phyloP scores from a whole-genome alignment of 2,113 vertebrate species.

The Murina feae region DNA sequence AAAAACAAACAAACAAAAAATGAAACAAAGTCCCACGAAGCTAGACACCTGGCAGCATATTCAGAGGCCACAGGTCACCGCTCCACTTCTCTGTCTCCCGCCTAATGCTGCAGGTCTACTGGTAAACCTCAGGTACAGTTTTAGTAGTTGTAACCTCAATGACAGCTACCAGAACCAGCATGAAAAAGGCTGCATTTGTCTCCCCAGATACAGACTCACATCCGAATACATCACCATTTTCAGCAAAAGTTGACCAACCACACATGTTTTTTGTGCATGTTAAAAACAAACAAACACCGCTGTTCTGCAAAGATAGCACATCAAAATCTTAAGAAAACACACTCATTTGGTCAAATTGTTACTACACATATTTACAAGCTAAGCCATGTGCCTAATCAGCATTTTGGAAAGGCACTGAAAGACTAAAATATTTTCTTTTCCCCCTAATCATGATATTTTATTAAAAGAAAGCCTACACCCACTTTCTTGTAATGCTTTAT shows the following conservation, averaged over 20 bases:
- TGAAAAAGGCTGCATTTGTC: not conserved
- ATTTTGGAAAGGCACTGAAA: not conserved
- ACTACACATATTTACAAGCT: not conserved
- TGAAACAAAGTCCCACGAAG: not conserved
- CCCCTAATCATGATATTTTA: not conserved
- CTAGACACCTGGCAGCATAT: not conserved
- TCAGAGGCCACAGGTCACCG: not conserved
- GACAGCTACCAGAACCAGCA: no score
- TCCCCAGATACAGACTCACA: not conserved
- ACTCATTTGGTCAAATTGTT: not conserved
- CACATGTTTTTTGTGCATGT: not conserved
- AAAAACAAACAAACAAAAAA: not conserved
- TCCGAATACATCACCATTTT: not conserved
- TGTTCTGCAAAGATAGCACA: not conserved
- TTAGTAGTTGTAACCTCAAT: not conserved
- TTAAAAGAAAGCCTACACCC: not conserved
- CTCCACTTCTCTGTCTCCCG: not conserved
- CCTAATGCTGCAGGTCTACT: not conserved
- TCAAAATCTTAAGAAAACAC: not conserved
- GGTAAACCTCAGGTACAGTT: not conserved
- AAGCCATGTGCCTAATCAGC: not conserved
- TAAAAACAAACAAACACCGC: not conserved
- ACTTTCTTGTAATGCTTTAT: conserved; percentile 55
- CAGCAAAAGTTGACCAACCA: not conserved
- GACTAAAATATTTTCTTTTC: not conserved